Evolutionary conservation across 2,888 invertebrate species (phyloP).

Genomic region (Orthosia gracilis): DNA sequence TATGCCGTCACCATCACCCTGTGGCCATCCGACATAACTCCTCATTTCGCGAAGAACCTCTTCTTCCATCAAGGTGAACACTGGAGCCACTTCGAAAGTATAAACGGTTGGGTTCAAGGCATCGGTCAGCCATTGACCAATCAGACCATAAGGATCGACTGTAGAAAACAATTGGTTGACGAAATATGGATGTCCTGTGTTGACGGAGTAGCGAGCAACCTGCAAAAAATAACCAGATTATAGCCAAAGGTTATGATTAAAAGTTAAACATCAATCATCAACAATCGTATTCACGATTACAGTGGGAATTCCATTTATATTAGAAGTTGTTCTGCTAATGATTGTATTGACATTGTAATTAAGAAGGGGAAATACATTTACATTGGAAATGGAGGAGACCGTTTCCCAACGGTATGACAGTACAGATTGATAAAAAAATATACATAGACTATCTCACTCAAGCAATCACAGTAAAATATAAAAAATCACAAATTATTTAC

Average conservation of each 20-base stretch:
- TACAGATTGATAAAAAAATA: not conserved
- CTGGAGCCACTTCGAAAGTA: conserved; percentile 97
- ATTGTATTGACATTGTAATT: conserved; percentile 4
- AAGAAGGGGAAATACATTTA: not conserved
- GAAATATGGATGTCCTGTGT: conserved; percentile 97
- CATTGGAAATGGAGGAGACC: not conserved
- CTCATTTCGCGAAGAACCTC: conserved; percentile 95
- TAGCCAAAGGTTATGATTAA: not conserved
- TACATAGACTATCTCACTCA: not conserved
- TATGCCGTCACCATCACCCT: conserved; percentile 95
- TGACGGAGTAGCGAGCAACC: conserved; percentile 95
- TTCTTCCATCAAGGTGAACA: conserved; percentile 97
- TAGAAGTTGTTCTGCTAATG: not conserved
- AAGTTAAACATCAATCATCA: not conserved
- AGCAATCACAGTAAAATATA: not conserved
- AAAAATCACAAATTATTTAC: too few relatives aligned
- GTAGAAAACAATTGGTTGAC: conserved; percentile 97
- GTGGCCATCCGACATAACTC: conserved; percentile 93
- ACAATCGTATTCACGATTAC: not conserved
- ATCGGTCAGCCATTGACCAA: conserved; percentile 96
- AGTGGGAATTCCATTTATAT: not conserved
- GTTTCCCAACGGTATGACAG: not conserved
- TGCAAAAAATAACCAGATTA: conserved; percentile 62
- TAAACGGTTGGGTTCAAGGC: conserved; percentile 97
- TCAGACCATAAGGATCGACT: conserved; percentile 95